Conservation (phyloP, 2,113 vertebrate genomes). For the Megaleporinus macrocephalus region DNA sequence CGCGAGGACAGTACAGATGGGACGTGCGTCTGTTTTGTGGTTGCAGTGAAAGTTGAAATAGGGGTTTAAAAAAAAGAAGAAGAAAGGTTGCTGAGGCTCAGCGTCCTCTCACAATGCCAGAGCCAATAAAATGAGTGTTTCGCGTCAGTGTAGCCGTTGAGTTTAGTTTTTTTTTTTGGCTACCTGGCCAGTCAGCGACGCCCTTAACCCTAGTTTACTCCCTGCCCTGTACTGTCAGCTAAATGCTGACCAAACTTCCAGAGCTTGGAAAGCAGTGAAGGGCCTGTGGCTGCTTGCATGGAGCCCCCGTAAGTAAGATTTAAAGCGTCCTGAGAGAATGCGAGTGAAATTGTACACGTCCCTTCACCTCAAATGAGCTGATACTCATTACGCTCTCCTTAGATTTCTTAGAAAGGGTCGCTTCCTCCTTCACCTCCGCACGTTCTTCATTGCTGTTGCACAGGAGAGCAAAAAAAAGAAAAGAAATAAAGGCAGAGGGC, state of each 20-base stretch:
- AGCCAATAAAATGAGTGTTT: not conserved
- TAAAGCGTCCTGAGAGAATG: no score
- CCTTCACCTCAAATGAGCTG: not conserved
- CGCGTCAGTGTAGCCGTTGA: no score
- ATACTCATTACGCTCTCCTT: no score
- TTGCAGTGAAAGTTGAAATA: conserved; percentile 5
- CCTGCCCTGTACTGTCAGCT: not conserved
- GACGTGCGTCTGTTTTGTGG: conserved; percentile 24
- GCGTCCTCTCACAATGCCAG: not conserved
- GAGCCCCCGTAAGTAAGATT: not conserved
- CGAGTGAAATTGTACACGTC: not conserved
- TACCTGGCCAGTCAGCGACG: not conserved
- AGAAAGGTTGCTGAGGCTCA: not conserved
- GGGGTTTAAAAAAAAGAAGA: not conserved
- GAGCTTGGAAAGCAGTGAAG: not conserved
- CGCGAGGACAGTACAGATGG: not conserved
- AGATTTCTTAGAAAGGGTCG: no score
- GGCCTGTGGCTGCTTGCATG: not conserved
- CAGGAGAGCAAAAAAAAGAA: no score
- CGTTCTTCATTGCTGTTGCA: no score
- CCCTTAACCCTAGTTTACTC: not conserved
- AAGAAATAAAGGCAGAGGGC: no score
- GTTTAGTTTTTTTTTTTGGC: not conserved
- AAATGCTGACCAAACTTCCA: not conserved
- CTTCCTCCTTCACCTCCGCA: no score